Percentiles rank a stretch among this genome's conserved stretches.
Evolutionary conservation across 2,888 invertebrate species (phyloP).

Genomic region (Cordilura impudica): DNA sequence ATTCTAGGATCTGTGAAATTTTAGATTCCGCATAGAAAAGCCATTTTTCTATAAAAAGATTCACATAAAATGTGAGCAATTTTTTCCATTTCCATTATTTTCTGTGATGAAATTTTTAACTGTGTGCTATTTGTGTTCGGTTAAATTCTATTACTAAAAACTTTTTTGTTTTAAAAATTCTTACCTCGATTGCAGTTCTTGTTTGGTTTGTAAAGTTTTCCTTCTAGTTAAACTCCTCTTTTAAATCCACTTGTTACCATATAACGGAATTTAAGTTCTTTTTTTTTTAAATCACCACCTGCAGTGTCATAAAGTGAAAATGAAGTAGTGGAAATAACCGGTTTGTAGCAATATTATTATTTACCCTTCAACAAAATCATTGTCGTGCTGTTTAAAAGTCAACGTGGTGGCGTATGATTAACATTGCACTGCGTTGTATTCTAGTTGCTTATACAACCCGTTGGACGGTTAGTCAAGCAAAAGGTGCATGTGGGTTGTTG

Average conservation of each 20-base stretch:
- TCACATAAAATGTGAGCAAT: no score
- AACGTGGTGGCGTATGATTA: conserved; percentile 14
- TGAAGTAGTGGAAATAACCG: neutral
- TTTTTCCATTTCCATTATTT: no score
- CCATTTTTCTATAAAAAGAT: no score
- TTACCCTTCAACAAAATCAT: neutral
- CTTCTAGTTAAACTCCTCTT: neutral
- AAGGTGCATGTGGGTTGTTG: no score
- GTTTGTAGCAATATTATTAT: neutral
- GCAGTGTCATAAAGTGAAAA: conserved; percentile 50
- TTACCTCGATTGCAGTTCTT: conserved; percentile 33
- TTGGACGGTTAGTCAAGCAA: neutral
- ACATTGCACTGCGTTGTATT: conserved; percentile 7
- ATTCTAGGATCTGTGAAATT: no score
- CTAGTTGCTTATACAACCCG: conserved; percentile 4
- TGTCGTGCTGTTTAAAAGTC: conserved; percentile 5
- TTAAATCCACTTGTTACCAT: conserved; percentile 59
- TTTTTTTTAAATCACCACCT: conserved; percentile 38
- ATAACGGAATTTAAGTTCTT: neutral
- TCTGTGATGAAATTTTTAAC: no score
- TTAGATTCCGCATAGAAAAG: no score
- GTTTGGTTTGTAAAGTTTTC: neutral
- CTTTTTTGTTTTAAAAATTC: neutral
- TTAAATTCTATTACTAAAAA: neutral
- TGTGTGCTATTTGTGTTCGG: neutral